Conservation (phyloP, 2,888 invertebrate species). For the Agapostemon virescens region DNA sequence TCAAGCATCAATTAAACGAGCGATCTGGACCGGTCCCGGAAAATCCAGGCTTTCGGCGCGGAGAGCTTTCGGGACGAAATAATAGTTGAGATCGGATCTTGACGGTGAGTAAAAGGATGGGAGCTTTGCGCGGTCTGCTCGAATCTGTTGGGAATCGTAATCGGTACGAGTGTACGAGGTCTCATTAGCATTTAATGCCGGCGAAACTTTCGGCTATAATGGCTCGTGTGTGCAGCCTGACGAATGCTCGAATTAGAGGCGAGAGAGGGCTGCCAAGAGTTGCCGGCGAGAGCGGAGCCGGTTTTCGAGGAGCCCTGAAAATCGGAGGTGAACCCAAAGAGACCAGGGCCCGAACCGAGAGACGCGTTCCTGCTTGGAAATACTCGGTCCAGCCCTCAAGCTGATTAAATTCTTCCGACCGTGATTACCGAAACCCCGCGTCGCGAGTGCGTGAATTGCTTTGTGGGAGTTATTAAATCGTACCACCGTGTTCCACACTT, state of each 20-base stretch:
- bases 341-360: slow-evolving; percentile 40
- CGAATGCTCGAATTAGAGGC: slow-evolving; percentile 71
- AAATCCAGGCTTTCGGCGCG: slow-evolving; percentile 66
- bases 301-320: slow-evolving; percentile 40
- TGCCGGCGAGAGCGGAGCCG: slow-evolving; percentile 40
- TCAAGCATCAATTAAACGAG: slow-evolving; percentile 69
- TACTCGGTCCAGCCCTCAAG: slow-evolving; percentile 49
- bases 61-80: slow-evolving; percentile 60
- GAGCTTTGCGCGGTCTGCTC: slow-evolving; percentile 54
- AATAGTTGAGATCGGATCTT: slow-evolving; percentile 65
- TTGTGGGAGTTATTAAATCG: slow-evolving; percentile 41
- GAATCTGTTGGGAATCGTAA: slow-evolving; percentile 73
- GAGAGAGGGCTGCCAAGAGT: slow-evolving; percentile 64
- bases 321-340: slow-evolving; percentile 60
- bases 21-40: slow-evolving; percentile 47
- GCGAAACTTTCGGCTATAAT: slow-evolving; percentile 73
- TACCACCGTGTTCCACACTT: slow-evolving; percentile 3
- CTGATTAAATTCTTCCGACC: slow-evolving; percentile 66
- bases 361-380: slow-evolving; percentile 58
- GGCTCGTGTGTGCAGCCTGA: slow-evolving; percentile 70
- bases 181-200: slow-evolving; percentile 76
- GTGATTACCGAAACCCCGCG: slow-evolving; percentile 50
- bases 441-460: slow-evolving; percentile 37
- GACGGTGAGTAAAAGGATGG: slow-evolving; percentile 39
- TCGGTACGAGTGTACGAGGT: slow-evolving; percentile 74